Evolutionary conservation across 2,888 invertebrate species (phyloP), one percentile per base, ranked within the genome.

Genomic region (Heliconius ismenius): DNA sequence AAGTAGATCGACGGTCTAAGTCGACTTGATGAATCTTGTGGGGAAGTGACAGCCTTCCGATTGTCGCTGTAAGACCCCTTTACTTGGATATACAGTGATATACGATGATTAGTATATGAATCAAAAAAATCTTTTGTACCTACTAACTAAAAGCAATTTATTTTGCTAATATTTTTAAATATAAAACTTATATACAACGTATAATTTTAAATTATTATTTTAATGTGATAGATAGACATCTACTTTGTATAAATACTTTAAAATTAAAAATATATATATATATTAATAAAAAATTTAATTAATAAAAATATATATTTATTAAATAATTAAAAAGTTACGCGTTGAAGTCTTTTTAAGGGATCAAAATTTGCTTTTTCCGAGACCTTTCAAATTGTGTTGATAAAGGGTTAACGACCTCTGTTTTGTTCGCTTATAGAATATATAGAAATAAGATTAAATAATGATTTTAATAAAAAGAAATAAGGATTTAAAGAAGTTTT

Each of bases 271-370:
- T 36, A 3, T 67, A 13, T 1, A 67, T 2, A 39, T 39, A 24
- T 54, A 3, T 3, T n/a, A n/a, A n/a, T n/a, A n/a, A n/a, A n/a
- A n/a, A n/a, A n/a, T n/a, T n/a, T n/a, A n/a, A n/a, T n/a, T n/a
- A n/a, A n/a, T n/a, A n/a, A n/a, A n/a, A n/a, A n/a, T n/a, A 58
- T 58, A 24, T 2, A 18, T 21, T 24, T 39, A 65, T 39, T 43
- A 15, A 26, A 9, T n/a, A 70, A 36, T 32, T 21, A 28, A 62
- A 73, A 75, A 79, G 78, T 73, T 83, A 84, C 93, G 92, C 93
- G 93, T 93, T 93, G 92, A 93, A 88, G 89, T 93, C 93, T 93
- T 93, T 92, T 92, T 83, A 88, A 81, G 89, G 81, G 83, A 80
- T 76, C 64, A 64, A 77, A 78, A 74, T 75, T 68, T 60, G 9